phyloP scores from a whole-genome alignment of 2,888 invertebrate genomes.

The Sminthurides aquaticus region DNA sequence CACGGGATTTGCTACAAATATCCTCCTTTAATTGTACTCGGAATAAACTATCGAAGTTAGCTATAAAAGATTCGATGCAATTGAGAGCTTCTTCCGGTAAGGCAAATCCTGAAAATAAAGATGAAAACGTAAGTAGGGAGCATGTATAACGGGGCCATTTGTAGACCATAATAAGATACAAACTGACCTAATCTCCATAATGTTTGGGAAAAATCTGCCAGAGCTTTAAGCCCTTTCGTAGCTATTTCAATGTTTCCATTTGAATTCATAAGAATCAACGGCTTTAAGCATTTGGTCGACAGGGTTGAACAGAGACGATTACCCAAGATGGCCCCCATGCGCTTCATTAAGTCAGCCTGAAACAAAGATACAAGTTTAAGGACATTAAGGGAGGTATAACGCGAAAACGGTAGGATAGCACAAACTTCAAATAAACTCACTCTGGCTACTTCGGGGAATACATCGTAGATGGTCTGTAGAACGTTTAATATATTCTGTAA shows the following conservation, averaged over 20 bases:
- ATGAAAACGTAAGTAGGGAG: too few relatives aligned
- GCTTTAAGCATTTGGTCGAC: constrained; percentile 33
- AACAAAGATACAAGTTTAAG: neutral
- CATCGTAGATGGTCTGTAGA: constrained; percentile 23
- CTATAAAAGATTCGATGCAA: constrained; percentile 24
- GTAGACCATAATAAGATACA: neutral
- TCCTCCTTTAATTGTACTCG: constrained; percentile 31
- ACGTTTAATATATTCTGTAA: constrained; percentile 27
- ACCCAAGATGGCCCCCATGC: constrained; percentile 22
- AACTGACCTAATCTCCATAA: neutral
- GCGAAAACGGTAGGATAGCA: neutral
- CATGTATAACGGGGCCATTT: neutral
- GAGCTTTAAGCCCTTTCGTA: neutral
- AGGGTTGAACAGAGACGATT: constrained; percentile 29
- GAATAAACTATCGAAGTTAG: constrained; percentile 32
- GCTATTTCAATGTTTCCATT: constrained; percentile 30
- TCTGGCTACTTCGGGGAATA: constrained; percentile 1
- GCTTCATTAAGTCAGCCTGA: constrained; percentile 26
- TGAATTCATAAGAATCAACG: constrained; percentile 33
- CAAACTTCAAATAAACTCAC: constrained; percentile 6
- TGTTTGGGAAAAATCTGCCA: constrained; percentile 3
- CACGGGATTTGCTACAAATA: constrained; percentile 18
- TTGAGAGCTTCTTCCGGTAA: constrained; percentile 19
- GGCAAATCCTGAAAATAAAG: constrained; percentile 23
- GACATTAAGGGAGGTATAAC: too few relatives aligned